These are phyloP conservation scores for Crocuta crocuta DNA, from an alignment of 2,113 vertebrate species.

Conservation along the genomic window DNA sequence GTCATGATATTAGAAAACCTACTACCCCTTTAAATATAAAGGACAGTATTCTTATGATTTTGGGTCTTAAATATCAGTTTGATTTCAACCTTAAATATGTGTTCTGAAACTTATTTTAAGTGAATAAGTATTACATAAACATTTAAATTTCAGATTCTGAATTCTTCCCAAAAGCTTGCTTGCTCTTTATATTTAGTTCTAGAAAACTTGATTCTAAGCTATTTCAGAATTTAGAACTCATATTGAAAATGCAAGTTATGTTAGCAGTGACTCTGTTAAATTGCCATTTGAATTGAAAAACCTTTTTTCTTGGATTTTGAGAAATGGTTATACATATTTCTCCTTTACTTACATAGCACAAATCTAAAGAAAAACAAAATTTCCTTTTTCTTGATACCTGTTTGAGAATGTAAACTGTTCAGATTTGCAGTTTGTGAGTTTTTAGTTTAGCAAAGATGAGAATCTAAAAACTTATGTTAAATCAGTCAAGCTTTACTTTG, in stretches of 20 bases:
- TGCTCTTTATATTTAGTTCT: conserved; percentile 54
- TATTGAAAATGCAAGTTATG: conserved; percentile 38
- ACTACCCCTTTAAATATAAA: conserved; percentile 31
- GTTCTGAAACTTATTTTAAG: conserved; percentile 42
- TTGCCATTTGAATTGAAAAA: conserved; percentile 49
- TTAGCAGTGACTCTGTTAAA: conserved; percentile 47
- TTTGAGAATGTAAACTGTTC: conserved; percentile 7
- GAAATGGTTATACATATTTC: neutral
- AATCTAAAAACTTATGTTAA: conserved; percentile 27
- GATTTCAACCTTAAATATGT: conserved; percentile 49
- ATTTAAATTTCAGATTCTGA: conserved; percentile 44
- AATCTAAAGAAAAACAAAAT: neutral
- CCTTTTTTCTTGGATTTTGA: conserved; percentile 32
- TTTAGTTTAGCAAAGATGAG: conserved; percentile 18
- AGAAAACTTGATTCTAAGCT: conserved; percentile 49
- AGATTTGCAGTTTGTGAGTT: conserved; percentile 29
- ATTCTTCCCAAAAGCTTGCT: conserved; percentile 44
- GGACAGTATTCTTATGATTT: neutral
- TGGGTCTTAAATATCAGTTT: conserved; percentile 53
- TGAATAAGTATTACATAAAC: conserved; percentile 34
- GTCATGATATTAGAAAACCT: conserved; percentile 6
- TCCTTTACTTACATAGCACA: neutral
- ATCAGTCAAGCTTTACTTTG: conserved; percentile 33
- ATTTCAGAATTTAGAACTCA: conserved; percentile 57
- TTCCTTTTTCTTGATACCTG: neutral